Percentiles rank a stretch among this genome's conserved stretches.
Conservation (phyloP, 2,797 vertebrate genomes). For the Pelochelys cantorii region DNA sequence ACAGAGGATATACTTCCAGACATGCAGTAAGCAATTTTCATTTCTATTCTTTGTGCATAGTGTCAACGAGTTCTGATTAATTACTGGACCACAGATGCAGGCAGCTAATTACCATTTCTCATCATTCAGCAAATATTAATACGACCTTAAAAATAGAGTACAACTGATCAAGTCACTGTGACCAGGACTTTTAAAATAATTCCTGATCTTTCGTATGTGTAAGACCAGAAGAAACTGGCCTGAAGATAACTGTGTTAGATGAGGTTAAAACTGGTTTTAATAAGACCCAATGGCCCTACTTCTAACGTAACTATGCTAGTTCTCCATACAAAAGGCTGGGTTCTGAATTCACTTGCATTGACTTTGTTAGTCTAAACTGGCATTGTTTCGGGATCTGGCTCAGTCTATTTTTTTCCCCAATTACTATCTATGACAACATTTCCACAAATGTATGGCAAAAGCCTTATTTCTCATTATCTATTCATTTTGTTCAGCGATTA, state of each 20-base stretch:
- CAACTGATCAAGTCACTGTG: not conserved
- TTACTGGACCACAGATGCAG: rapidly evolving
- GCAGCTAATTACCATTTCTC: conserved; percentile 42
- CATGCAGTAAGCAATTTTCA: not conserved
- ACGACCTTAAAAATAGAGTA: not conserved
- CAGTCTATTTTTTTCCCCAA: not conserved
- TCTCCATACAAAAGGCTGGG: rapidly evolving
- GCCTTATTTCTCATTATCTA: conserved; percentile 34
- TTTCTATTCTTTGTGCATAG: conserved; percentile 1
- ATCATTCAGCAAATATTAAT: conserved; percentile 7
- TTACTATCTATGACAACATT: not conserved
- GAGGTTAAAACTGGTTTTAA: not conserved
- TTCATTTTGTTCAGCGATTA: conserved; percentile 25
- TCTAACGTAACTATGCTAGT: not conserved
- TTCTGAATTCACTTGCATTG: not conserved
- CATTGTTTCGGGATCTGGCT: not conserved
- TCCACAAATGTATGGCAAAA: conserved; percentile 23
- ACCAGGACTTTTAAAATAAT: not conserved
- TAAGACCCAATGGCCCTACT: rapidly evolving
- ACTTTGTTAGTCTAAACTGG: not conserved
- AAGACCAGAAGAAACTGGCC: not conserved
- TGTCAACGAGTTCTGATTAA: not conserved
- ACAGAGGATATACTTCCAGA: rapidly evolving
- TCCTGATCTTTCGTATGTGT: not conserved
- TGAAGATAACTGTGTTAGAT: not conserved